These are phyloP conservation scores for Pygocentrus nattereri DNA, from an alignment of 2,797 vertebrate species.

Conservation along the genomic window DNA sequence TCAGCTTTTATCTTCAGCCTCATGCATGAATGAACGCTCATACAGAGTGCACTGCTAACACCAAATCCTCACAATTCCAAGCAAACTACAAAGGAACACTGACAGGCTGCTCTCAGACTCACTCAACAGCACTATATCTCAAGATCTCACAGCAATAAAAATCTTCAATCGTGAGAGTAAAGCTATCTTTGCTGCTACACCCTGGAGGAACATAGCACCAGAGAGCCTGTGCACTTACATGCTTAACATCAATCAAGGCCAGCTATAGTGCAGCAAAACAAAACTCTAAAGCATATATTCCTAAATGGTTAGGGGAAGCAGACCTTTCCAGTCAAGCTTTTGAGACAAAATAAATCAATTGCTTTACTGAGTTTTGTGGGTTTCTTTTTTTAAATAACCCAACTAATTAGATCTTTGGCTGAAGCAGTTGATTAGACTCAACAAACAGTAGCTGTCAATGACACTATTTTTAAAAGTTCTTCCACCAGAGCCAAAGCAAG, in stretches of 20 bases:
- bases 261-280: slow-evolving; percentile 32
- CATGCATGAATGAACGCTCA: background rate
- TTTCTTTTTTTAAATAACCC: slow-evolving; percentile 12
- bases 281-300: background rate
- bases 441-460: slow-evolving; percentile 35
- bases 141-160: slow-evolving; percentile 67
- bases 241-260: background rate
- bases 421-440: slow-evolving; percentile 18
- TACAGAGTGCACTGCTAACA: slow-evolving; percentile 2
- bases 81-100: slow-evolving; percentile 58
- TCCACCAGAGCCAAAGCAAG: background rate
- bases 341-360: slow-evolving; percentile 6
- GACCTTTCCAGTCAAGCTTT: background rate
- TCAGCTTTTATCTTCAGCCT: background rate
- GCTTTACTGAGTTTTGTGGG: background rate
- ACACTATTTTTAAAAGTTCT: slow-evolving; percentile 14
- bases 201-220: slow-evolving; percentile 42
- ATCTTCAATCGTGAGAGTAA: slow-evolving; percentile 59
- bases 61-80: slow-evolving; percentile 38
- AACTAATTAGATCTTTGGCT: slow-evolving; percentile 42
- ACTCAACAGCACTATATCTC: slow-evolving; percentile 25
- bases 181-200: slow-evolving; percentile 43
- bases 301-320: background rate
- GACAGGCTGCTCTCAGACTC: slow-evolving; percentile 56
- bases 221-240: background rate